phyloP scores from a whole-genome alignment of 2,113 vertebrate genomes.

The Genyomyrus donnyi region DNA sequence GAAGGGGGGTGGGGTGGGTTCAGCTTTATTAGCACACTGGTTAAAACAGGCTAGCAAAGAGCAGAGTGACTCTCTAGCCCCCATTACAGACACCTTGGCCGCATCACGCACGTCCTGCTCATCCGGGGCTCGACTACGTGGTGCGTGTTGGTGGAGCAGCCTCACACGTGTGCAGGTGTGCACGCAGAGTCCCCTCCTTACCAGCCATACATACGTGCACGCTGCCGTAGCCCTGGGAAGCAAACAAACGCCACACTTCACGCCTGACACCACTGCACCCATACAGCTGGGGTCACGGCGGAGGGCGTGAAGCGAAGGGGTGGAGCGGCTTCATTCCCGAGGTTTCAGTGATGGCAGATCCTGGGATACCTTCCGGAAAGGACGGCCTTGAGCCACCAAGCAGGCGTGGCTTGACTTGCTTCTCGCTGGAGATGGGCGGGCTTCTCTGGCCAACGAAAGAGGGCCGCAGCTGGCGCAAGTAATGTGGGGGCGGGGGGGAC shows the following conservation, averaged over 20 bases:
- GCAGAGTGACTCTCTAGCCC: neutral
- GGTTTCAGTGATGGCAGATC: neutral
- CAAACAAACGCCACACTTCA: conserved; percentile 59
- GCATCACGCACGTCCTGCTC: neutral
- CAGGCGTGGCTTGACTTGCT: neutral
- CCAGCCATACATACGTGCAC: conserved; percentile 43
- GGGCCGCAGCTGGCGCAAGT: neutral
- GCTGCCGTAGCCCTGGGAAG: conserved; percentile 20
- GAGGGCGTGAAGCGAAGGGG: neutral
- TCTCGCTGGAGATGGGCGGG: neutral
- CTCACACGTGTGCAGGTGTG: conserved; percentile 35
- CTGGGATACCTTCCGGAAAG: neutral
- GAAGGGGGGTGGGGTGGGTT: neutral
- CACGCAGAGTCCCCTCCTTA: conserved; percentile 53
- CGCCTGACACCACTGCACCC: neutral
- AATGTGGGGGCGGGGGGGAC: neutral
- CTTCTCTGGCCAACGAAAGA: no score
- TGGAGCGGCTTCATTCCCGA: neutral
- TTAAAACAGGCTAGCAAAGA: neutral
- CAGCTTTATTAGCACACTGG: neutral
- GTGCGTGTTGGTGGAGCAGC: conserved; percentile 18
- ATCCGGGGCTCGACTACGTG: no score
- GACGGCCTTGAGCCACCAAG: neutral
- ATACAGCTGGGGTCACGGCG: neutral
- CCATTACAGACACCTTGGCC: neutral